A percentile compares a stretch with the other conserved stretches of the same genome.
phyloP scores from a whole-genome alignment of 2,113 vertebrate genomes.

The Alectura lathami region DNA sequence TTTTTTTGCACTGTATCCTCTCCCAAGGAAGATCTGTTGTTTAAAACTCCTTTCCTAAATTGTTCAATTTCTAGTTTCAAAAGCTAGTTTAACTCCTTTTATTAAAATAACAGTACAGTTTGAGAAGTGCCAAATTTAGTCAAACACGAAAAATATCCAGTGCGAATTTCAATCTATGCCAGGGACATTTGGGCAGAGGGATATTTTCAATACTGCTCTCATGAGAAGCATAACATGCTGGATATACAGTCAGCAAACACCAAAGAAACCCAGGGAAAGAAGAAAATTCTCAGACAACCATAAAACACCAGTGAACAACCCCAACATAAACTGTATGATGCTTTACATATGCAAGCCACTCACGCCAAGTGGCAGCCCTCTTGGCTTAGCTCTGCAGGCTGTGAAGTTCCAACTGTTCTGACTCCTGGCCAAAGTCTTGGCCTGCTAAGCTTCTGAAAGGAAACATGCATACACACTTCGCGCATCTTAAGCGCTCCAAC shows the following conservation, averaged over 20 bases:
- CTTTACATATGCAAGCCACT: constrained; percentile 12
- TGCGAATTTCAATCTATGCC: not conserved
- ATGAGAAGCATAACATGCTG: not conserved
- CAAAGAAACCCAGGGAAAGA: not conserved
- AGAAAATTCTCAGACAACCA: constrained; percentile 27
- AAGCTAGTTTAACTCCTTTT: not conserved
- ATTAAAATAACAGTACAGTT: not conserved
- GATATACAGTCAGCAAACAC: not conserved
- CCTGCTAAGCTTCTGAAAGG: constrained; percentile 53
- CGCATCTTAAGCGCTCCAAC: constrained; percentile 47
- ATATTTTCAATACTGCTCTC: not conserved
- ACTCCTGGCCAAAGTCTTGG: constrained; percentile 28
- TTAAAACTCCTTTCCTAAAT: not conserved
- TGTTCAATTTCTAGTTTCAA: not conserved
- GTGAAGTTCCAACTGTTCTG: constrained; percentile 45
- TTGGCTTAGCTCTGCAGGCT: constrained; percentile 32
- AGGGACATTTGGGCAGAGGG: not conserved
- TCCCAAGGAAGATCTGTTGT: not conserved
- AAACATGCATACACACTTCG: constrained; percentile 35
- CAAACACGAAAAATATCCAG: not conserved
- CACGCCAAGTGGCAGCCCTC: constrained; percentile 45
- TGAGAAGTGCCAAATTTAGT: not conserved
- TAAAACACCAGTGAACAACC: not conserved
- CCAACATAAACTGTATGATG: not conserved
- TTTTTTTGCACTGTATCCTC: not conserved